These are phyloP conservation scores for Spilarctia lutea DNA, from an alignment of 2,888 invertebrate genomes.

Conservation along the genomic window DNA sequence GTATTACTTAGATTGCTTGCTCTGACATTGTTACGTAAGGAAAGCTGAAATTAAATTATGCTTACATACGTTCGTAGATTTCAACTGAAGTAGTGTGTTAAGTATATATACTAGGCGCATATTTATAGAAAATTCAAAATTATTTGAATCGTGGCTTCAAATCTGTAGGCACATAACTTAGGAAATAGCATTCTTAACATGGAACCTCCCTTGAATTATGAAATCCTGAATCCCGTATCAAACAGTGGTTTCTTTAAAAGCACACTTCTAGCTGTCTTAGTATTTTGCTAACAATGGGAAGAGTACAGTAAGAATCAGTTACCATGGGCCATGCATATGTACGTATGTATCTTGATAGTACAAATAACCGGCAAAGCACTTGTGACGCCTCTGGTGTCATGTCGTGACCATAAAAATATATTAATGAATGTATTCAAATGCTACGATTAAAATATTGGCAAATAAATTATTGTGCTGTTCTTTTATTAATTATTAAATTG, in stretches of 20 bases:
- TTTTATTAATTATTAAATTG: too few species aligned
- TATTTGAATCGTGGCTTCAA: too few species aligned
- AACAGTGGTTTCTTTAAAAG: not conserved
- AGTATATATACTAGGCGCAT: not conserved
- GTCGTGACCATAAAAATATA: too few species aligned
- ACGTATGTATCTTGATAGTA: not conserved
- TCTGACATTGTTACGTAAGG: not conserved
- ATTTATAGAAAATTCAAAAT: not conserved
- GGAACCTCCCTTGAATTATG: not conserved
- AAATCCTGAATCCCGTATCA: not conserved
- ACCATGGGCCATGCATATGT: too few species aligned
- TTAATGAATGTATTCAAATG: not conserved
- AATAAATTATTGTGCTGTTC: too few species aligned
- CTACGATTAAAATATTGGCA: not conserved
- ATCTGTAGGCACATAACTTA: not conserved
- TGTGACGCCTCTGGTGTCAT: too few species aligned
- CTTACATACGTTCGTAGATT: not conserved
- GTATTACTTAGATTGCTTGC: conserved; percentile 13
- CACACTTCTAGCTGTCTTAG: too few species aligned
- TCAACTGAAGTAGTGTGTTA: not conserved
- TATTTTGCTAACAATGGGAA: too few species aligned
- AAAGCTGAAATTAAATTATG: not conserved
- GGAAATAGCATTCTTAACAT: not conserved
- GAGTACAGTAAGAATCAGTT: too few species aligned
- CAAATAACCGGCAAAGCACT: too few species aligned